These are phyloP conservation scores for Limanda limanda DNA, from an alignment of 2,113 vertebrate genomes.

Conservation along the genomic window DNA sequence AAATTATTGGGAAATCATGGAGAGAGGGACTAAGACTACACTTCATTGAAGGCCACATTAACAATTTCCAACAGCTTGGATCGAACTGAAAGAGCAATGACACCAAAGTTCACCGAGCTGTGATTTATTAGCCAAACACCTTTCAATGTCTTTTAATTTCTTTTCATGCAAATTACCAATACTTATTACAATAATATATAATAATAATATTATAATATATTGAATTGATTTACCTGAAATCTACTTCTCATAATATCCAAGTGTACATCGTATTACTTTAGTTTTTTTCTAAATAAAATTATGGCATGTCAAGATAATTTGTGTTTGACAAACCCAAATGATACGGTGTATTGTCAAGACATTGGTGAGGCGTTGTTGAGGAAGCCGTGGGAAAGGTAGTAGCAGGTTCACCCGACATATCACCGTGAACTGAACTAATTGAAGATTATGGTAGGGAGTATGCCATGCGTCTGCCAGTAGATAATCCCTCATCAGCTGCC, in stretches of 20 bases:
- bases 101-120: too few relatives aligned
- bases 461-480: slow-evolving; percentile 82
- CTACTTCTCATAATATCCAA: too few relatives aligned
- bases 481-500: slow-evolving; percentile 91
- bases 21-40: too few relatives aligned
- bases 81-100: too few relatives aligned
- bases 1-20: too few relatives aligned
- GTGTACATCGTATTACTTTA: not conserved
- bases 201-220: not conserved
- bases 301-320: not conserved
- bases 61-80: too few relatives aligned
- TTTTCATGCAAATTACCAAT: not conserved
- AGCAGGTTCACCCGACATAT: slow-evolving; percentile 80
- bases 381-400: slow-evolving; percentile 87
- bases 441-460: slow-evolving; percentile 86
- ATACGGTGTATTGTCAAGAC: not conserved
- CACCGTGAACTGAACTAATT: slow-evolving; percentile 88
- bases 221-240: not conserved
- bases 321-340: too few relatives aligned
- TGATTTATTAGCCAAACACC: too few relatives aligned
- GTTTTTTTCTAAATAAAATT: not conserved
- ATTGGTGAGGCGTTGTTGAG: slow-evolving; percentile 66
- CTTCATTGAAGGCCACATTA: too few relatives aligned
- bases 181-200: not conserved
- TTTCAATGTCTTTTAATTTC: not conserved